A percentile compares a stretch with the other conserved stretches of the same genome.
Evolutionary conservation across 2,888 invertebrate species (phyloP).

Genomic region (Noctua janthina): DNA sequence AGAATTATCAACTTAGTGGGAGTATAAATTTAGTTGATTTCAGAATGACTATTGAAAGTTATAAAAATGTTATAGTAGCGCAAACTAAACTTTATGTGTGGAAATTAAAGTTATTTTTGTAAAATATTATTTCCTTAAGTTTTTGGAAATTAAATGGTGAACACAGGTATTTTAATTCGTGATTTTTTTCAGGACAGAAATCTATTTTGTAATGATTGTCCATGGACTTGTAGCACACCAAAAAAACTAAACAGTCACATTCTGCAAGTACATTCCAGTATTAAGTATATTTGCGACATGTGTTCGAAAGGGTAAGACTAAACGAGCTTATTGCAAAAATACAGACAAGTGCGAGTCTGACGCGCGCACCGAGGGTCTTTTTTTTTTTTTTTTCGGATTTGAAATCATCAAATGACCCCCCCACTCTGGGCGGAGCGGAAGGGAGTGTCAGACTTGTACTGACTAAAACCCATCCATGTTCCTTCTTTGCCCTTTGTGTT

Average conservation of each 20-base stretch:
- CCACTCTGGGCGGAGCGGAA: no score
- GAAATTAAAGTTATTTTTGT: not conserved
- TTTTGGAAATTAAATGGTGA: not conserved
- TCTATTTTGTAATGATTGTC: conserved; percentile 74
- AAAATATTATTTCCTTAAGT: not conserved
- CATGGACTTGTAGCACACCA: conserved; percentile 63
- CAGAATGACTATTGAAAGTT: not conserved
- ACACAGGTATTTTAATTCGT: not conserved
- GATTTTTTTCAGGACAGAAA: conserved; percentile 69
- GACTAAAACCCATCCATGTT: no score
- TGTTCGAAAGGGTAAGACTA: conserved; percentile 79
- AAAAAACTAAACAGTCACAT: conserved; percentile 71
- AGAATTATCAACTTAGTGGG: not conserved
- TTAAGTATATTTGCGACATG: conserved; percentile 74
- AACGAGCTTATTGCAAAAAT: not conserved
- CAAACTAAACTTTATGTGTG: not conserved
- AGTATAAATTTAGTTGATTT: not conserved
- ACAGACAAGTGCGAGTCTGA: not conserved
- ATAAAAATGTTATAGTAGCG: not conserved
- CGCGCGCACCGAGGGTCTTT: not conserved
- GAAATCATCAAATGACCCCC: no score
- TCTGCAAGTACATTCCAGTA: conserved; percentile 64
- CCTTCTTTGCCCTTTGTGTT: no score
- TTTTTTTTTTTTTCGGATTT: no score
- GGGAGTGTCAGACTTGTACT: no score